Percentiles rank a stretch among this genome's conserved stretches.
phyloP scores from a whole-genome alignment of 2,113 vertebrate genomes.

The Phylloscopus trochilus region DNA sequence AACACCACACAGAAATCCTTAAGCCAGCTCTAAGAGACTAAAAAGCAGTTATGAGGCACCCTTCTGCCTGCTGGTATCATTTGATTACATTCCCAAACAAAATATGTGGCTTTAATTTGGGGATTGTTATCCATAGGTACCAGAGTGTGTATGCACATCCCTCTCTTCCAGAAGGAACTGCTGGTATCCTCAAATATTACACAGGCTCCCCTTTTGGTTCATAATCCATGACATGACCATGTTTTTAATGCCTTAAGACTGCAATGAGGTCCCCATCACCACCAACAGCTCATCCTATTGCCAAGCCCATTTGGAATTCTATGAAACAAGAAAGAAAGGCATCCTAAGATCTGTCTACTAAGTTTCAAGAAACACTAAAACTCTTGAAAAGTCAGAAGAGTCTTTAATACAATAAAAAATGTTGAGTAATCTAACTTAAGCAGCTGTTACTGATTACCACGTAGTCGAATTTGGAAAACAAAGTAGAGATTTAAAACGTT shows the following conservation, averaged over 20 bases:
- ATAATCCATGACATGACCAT: background rate
- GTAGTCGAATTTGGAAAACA: background rate
- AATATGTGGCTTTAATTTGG: background rate
- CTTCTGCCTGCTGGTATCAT: background rate
- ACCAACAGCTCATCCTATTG: background rate
- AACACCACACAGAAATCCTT: background rate
- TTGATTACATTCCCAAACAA: background rate
- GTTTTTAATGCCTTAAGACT: background rate
- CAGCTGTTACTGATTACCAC: background rate
- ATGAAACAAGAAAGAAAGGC: background rate
- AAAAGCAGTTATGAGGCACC: background rate
- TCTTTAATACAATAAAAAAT: conserved; percentile 32
- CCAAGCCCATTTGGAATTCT: background rate
- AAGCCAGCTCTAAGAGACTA: background rate
- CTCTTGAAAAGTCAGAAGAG: background rate
- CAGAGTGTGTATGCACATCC: background rate
- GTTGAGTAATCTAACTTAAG: background rate
- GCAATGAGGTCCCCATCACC: background rate
- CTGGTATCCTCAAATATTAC: background rate
- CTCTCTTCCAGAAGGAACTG: background rate
- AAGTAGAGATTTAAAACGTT: background rate
- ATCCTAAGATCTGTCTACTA: background rate
- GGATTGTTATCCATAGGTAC: background rate
- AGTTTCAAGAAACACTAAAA: conserved; percentile 13
- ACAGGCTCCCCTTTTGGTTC: background rate